A percentile compares a stretch with the other conserved stretches of the same genome.
Evolutionary conservation across 2,113 vertebrate genomes (phyloP).

Genomic region (Amphiprion ocellaris): DNA sequence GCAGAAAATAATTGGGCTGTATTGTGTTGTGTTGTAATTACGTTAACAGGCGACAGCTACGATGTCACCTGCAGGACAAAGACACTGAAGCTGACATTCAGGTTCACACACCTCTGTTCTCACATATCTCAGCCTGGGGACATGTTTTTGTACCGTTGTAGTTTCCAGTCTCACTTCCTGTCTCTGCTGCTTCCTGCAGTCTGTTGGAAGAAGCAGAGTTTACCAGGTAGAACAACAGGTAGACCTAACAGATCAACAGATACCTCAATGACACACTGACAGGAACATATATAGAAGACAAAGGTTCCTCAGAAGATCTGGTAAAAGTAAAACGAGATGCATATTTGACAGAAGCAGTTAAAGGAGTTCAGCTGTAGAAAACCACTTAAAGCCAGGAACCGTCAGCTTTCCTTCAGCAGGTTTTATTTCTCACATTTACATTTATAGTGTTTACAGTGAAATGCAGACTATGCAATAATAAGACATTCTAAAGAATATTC

Average conservation of each 20-base stretch:
- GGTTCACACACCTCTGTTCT: not conserved
- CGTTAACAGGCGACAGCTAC: slow-evolving; percentile 17
- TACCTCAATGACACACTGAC: not conserved
- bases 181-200: slow-evolving; percentile 9
- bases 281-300: too few relatives aligned
- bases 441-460: too few relatives aligned
- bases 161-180: slow-evolving; percentile 16
- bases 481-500: too few relatives aligned
- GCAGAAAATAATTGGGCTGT: not conserved
- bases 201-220: slow-evolving; percentile 20
- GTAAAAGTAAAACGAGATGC: not conserved
- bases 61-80: not conserved
- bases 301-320: not conserved
- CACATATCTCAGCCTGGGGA: not conserved
- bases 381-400: too few relatives aligned
- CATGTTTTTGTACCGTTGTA: not conserved
- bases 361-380: too few relatives aligned
- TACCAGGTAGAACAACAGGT: not conserved
- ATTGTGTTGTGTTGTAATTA: slow-evolving; percentile 1
- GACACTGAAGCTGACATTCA: not conserved
- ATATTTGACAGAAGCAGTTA: too few relatives aligned
- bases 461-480: too few relatives aligned
- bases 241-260: not conserved
- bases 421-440: too few relatives aligned
- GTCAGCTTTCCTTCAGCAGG: too few relatives aligned